A percentile compares a stretch with the other conserved stretches of the same genome.
phyloP scores from a whole-genome alignment of 92 coral and sea anemone species.

The Desmophyllum pertusum region DNA sequence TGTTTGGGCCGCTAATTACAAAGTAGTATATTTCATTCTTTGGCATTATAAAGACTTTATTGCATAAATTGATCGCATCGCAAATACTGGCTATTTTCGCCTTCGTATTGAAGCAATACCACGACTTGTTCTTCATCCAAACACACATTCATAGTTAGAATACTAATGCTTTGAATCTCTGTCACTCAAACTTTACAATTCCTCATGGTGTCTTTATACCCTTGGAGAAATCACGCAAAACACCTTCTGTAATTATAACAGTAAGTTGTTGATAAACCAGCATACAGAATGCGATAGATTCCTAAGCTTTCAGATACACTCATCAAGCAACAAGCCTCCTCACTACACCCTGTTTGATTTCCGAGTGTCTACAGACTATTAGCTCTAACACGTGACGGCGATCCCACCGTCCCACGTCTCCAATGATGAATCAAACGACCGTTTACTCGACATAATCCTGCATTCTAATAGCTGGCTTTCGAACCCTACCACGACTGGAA shows the following conservation, averaged over 20 bases:
- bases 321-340: neutral
- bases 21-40: neutral
- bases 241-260: neutral
- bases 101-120: neutral
- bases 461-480: conserved; percentile 93
- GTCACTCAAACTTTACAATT: no score
- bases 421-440: neutral
- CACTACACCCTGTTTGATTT: neutral
- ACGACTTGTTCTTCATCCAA: neutral
- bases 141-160: neutral
- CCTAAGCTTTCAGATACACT: no score
- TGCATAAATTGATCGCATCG: no score
- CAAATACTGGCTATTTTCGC: neutral
- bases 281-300: neutral
- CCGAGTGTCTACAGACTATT: neutral
- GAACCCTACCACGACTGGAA: conserved; percentile 97
- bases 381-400: neutral
- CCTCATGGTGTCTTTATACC: no score
- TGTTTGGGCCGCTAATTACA: neutral
- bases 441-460: conserved; percentile 85
- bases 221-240: neutral
- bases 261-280: neutral
- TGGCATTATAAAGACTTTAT: neutral
- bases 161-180: neutral
- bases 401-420: neutral